Conservation (phyloP, 2,888 invertebrate species). For the Siphonodentalium dalli region DNA sequence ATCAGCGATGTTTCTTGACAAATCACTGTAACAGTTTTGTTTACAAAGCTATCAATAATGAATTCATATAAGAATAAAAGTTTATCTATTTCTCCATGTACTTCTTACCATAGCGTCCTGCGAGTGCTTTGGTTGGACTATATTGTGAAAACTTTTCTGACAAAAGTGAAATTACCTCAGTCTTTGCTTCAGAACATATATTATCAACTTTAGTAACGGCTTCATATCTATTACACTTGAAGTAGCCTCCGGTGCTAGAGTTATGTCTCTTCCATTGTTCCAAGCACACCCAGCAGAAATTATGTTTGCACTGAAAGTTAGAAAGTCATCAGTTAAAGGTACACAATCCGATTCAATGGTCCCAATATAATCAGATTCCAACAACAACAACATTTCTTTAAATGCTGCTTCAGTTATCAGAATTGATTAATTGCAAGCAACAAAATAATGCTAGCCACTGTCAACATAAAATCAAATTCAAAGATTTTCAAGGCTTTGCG, state of each 20-base stretch:
- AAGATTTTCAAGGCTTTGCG: too few species aligned
- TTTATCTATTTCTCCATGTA: too few species aligned
- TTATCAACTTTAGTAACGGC: constrained; percentile 73
- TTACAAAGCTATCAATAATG: neutral
- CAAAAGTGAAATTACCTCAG: constrained; percentile 66
- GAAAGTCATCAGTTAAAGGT: neutral
- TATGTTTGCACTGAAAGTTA: constrained; percentile 73
- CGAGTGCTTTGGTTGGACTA: too few species aligned
- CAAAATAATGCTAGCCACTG: too few species aligned
- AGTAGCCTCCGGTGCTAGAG: constrained; percentile 76
- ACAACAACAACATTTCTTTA: too few species aligned
- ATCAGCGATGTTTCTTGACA: too few species aligned
- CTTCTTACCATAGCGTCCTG: too few species aligned
- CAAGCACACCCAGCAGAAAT: constrained; percentile 78
- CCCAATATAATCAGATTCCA: too few species aligned
- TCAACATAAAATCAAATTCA: too few species aligned
- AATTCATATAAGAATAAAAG: constrained; percentile 13
- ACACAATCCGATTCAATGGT: neutral
- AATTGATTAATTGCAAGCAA: too few species aligned
- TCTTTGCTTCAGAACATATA: constrained; percentile 70
- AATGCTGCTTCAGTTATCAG: too few species aligned
- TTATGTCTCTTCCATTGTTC: constrained; percentile 77
- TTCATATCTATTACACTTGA: constrained; percentile 73
- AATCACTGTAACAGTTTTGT: too few species aligned
- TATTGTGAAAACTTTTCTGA: neutral